phyloP scores from a whole-genome alignment of 2,797 vertebrate genomes.

The Liasis olivaceus region DNA sequence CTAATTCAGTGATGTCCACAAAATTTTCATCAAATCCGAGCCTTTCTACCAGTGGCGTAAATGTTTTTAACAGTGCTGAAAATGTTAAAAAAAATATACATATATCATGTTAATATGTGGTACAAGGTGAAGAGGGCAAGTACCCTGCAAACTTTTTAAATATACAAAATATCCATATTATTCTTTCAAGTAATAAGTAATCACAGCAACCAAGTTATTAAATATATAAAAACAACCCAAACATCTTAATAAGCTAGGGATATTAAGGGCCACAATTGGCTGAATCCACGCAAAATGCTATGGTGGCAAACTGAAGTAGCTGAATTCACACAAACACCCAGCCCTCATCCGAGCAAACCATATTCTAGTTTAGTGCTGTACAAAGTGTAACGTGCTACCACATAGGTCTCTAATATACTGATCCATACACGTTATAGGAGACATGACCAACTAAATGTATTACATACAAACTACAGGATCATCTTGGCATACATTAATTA shows the following conservation, averaged over 20 bases:
- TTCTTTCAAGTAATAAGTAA: not conserved
- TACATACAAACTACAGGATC: too few relatives aligned
- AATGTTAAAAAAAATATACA: slow-evolving; percentile 21
- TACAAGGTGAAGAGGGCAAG: not conserved
- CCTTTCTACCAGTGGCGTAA: slow-evolving; percentile 86
- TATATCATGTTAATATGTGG: not conserved
- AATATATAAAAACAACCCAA: not conserved
- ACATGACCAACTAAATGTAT: too few relatives aligned
- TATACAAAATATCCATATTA: not conserved
- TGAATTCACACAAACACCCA: not conserved
- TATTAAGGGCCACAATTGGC: not conserved
- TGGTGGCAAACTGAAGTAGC: not conserved
- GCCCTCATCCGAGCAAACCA: not conserved
- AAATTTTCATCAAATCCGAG: slow-evolving; percentile 95
- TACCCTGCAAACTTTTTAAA: not conserved
- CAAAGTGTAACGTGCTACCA: too few relatives aligned
- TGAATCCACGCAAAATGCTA: not conserved
- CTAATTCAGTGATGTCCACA: slow-evolving; percentile 85
- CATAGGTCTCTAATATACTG: too few relatives aligned
- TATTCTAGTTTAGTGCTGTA: not conserved
- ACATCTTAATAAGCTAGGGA: not conserved
- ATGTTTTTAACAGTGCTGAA: slow-evolving; percentile 85
- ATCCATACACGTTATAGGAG: too few relatives aligned
- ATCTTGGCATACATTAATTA: too few relatives aligned
- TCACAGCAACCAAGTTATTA: not conserved